Conservation (phyloP, 2,113 vertebrate genomes). For the Orcinus orca region DNA sequence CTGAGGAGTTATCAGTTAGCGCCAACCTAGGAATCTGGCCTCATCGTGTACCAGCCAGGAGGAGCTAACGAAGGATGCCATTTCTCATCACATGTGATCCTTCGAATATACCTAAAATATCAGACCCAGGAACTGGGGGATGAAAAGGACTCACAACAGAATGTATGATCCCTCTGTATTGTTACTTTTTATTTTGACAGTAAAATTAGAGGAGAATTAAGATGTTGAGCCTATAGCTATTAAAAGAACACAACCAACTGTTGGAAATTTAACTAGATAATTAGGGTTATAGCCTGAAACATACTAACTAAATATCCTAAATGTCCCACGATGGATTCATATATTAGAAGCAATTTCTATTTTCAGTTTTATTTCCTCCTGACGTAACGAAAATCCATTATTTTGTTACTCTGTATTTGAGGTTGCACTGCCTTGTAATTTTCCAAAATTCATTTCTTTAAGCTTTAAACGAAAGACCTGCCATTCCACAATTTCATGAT, state of each 20-base stretch:
- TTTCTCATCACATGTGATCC: background rate
- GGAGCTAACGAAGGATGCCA: background rate
- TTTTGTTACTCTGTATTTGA: background rate
- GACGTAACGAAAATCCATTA: background rate
- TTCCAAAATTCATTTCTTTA: background rate
- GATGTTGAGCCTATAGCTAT: background rate
- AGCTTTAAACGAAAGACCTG: background rate
- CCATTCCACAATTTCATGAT: background rate
- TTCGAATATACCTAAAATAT: background rate
- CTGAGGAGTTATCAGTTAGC: background rate
- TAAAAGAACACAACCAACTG: background rate
- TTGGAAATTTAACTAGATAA: background rate
- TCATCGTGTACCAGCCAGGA: background rate
- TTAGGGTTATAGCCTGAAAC: background rate
- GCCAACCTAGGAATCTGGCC: background rate
- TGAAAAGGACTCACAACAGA: background rate
- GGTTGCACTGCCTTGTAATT: background rate
- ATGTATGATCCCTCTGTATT: background rate
- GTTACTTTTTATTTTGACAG: background rate
- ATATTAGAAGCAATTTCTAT: conserved; percentile 19
- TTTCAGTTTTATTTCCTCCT: conserved; percentile 43
- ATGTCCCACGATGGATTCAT: background rate
- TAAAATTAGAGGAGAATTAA: background rate
- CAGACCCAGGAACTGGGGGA: background rate
- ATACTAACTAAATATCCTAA: background rate